Base-by-base conservation (phyloP, 2,797 vertebrate genomes). In the Ceyx erithaca region DNA sequence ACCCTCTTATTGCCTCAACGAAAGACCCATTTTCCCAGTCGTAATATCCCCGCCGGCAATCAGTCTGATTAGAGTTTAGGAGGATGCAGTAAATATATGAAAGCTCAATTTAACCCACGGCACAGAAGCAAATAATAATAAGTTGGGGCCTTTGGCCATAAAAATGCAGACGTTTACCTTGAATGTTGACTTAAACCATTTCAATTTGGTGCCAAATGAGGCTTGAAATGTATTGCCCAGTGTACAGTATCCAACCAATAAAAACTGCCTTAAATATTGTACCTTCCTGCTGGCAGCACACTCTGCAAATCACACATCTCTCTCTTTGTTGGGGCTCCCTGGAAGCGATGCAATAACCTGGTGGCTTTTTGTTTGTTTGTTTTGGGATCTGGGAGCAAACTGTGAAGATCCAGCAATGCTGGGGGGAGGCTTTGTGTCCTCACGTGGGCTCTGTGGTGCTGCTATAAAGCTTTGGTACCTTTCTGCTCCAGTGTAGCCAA, bases 131-230 rank as follows among this genome's bases (percentile, higher is more conserved):
- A 96, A 95, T 95, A 96, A 95, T 95, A 96, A 77, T 71, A 90
- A 96, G 85, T 90, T 40, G 71, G 88, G 91, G 80, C 61, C 90
- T 93, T 85, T 76, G 84, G 85, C 90, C 90, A 89, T 97, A 96
- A 98, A 97, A 92, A 97, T 87, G 80, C 87, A 95, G 92, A 59
- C 48, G 8, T 96, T 96, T 97, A 94, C 96, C 92, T 97, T 96
- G 94, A 96, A 90, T 94, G 93, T 97, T 94, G 93, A 96, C 92
- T 97, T 96, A 97, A 96, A 95, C 87, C 94, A 68, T 92, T 92
- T 94, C 94, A 94, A 90, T 97, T 97, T 95, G 90, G 93, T 93
- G 71, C 94, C 90, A 97, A 96, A 97, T 97, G 93, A 97, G 96
- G 85, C 96, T 94, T 94, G 95, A 97, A 97, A 96, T 96, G 89